These are phyloP conservation scores for Balanococcus diminutus DNA, from an alignment of 2,888 invertebrate species.

Conservation along the genomic window DNA sequence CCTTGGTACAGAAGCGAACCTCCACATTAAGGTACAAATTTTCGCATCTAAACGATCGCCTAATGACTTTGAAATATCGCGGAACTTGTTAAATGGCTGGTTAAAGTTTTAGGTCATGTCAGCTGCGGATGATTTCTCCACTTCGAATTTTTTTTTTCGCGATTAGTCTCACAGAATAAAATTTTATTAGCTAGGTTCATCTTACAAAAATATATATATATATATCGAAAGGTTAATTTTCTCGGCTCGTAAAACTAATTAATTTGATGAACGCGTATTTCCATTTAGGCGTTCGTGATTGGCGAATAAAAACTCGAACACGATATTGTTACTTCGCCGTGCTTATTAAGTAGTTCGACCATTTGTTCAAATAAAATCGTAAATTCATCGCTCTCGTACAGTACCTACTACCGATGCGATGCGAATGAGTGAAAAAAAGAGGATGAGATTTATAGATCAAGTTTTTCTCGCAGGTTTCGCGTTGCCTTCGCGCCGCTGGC, in stretches of 20 bases:
- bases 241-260: neutral
- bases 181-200: neutral
- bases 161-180: neutral
- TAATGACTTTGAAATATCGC: neutral
- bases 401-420: neutral
- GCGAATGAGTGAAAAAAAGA: neutral
- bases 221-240: neutral
- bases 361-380: neutral
- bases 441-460: constrained; percentile 3
- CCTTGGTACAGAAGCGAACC: neutral
- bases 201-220: neutral
- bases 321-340: neutral
- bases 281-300: neutral
- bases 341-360: neutral
- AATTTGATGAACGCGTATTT: constrained; percentile 21
- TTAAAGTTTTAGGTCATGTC: neutral
- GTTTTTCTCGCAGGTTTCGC: neutral
- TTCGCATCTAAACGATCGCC: neutral
- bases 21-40: neutral
- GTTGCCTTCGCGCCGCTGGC: neutral
- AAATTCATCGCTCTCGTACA: neutral
- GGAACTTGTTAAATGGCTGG: neutral
- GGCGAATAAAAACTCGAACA: constrained; percentile 23
- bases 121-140: neutral
- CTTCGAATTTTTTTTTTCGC: neutral